Evolutionary conservation across 2,797 vertebrate genomes (phyloP).

Genomic region (Gymnothorax javanicus): DNA sequence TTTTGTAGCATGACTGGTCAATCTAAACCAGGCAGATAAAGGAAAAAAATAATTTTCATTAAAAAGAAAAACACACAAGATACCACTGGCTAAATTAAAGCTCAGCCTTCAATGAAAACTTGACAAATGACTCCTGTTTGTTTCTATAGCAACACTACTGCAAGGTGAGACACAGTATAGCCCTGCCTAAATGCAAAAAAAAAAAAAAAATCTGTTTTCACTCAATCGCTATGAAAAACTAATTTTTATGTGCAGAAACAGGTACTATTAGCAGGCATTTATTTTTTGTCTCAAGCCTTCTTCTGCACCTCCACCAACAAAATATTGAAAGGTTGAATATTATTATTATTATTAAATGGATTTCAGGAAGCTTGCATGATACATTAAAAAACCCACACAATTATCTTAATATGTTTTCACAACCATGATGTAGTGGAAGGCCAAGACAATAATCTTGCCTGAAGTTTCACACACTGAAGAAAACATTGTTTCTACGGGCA

Average conservation of each 20-base stretch:
- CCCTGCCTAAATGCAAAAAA: not conserved
- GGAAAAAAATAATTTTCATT: not conserved
- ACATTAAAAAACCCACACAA: not conserved
- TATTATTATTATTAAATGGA: not conserved
- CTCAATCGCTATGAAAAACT: not conserved
- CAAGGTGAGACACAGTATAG: not conserved
- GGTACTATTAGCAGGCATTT: not conserved
- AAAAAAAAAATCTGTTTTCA: not conserved
- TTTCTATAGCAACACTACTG: not conserved
- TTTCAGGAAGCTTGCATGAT: not conserved
- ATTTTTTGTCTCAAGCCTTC: not conserved
- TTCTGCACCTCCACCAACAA: not conserved
- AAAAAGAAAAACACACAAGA: not conserved
- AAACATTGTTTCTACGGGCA: not conserved
- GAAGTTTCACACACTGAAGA: not conserved
- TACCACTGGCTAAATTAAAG: conserved; percentile 2
- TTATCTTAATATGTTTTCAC: not conserved
- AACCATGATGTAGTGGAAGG: not conserved
- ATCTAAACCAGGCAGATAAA: not conserved
- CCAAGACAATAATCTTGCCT: not conserved
- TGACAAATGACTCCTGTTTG: not conserved
- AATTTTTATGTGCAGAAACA: not conserved
- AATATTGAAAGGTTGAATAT: not conserved
- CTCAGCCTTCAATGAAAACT: not conserved
- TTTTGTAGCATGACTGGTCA: not conserved